These are phyloP conservation scores for Rhinolophus sinicus DNA, from an alignment of 2,113 vertebrate genomes.

Conservation along the genomic window DNA sequence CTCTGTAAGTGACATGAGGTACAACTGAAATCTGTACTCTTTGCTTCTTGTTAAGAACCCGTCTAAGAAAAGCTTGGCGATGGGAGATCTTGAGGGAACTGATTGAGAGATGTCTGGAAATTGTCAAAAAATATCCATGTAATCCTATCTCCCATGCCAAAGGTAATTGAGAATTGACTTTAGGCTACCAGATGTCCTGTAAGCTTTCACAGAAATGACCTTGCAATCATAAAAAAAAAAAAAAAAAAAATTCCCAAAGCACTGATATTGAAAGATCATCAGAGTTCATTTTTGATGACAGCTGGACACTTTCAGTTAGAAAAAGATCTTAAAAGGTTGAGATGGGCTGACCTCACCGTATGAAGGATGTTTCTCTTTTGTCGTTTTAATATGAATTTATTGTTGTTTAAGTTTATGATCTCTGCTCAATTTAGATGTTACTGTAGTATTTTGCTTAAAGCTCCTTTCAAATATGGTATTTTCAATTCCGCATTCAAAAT, in stretches of 20 bases:
- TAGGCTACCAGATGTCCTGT: not conserved
- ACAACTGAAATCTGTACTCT: not conserved
- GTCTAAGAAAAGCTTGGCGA: not conserved
- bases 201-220: conserved; percentile 35
- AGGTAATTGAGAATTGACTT: conserved; percentile 49
- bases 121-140: not conserved
- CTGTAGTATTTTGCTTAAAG: not conserved
- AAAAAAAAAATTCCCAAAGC: not conserved
- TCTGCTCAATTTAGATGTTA: not conserved
- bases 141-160: not conserved
- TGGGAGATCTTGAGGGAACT: not conserved
- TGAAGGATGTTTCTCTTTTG: not conserved
- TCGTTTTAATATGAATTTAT: not conserved
- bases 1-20: not conserved
- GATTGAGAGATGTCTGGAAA: conserved; percentile 7
- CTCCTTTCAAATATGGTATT: not conserved
- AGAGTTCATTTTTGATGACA: conserved; percentile 45
- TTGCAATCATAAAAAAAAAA: not conserved
- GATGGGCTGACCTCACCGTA: not conserved
- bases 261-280: conserved; percentile 50
- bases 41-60: not conserved
- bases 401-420: not conserved
- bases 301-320: not conserved
- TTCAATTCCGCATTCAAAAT: not conserved
- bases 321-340: not conserved